Evolutionary conservation across 2,888 invertebrate genomes (phyloP), one percentile per base, ranked within the genome.

Genomic region (Dryobotodes eremita): DNA sequence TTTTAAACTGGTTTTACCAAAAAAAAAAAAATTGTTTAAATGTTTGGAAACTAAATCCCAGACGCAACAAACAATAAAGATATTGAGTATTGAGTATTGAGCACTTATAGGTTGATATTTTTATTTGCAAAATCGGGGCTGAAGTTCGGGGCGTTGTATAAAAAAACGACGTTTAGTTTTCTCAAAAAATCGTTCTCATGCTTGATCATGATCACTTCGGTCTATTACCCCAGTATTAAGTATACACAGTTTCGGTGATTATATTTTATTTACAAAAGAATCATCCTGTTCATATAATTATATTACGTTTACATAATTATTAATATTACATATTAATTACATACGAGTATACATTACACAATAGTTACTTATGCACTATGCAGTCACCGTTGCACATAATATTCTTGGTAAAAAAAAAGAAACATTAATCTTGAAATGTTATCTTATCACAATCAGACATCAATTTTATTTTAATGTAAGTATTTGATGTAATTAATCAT

Each of bases 401-500:
- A 23, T 20, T 53, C 53, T 23, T 23, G 11, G 4, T 26, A 26
- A 20, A 17, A 2, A 5, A 71, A 68, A 7, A 10, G 3, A 7
- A 17, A 42, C 42, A 20, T 53, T 26, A 3, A 36, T 13, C 42
- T 42, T 42, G 17, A 31, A 66, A 48, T 36, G 31, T 36, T 36
- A 36, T 36, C 31, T 36, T 36, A 36, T 36, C 31, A 36, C 31
- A 36, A 36, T 65, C 10, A 31, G 2, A 48, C 26, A 23, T 36
- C 0, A 26, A 46, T 71, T 59, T 79, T 26, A 61, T 79, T 50
- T 71, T 26, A 55, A 61, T 26, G 17, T n/a, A n/a, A n/a, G n/a
- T 48, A 68, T 68, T 68, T 48, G 42, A 3, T 36, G 17, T 68
- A 57, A 74, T 80, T 64, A 64, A 74, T 80, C 68, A 74, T 74